A percentile compares a stretch with the other conserved stretches of the same genome.
Conservation (phyloP, 2,888 invertebrate species). For the Coenonympha arcania region DNA sequence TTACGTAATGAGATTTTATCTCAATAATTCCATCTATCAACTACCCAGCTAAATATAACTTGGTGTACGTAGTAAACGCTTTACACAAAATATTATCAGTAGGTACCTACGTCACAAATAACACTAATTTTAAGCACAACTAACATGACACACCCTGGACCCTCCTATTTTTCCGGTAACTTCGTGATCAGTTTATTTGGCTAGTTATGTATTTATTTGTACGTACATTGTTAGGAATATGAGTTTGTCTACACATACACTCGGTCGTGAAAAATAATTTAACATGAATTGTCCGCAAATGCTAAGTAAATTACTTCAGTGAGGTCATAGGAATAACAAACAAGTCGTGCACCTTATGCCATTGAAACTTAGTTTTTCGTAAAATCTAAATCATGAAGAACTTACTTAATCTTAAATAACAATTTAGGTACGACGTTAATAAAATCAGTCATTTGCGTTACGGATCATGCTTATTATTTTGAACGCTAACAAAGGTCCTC, state of each 20-base stretch:
- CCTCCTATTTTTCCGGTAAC: constrained; percentile 12
- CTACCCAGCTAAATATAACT: not conserved
- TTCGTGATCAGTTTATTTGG: constrained; percentile 17
- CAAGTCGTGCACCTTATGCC: constrained; percentile 20
- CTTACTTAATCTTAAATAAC: no score
- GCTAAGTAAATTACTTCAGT: constrained; percentile 20
- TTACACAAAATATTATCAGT: constrained; percentile 1
- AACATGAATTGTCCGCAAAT: constrained; percentile 12
- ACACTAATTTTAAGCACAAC: constrained; percentile 4
- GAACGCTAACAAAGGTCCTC: no score
- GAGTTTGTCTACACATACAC: not conserved
- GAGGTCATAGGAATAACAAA: constrained; percentile 14
- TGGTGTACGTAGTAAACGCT: not conserved
- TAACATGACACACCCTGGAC: constrained; percentile 19
- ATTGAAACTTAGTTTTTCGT: constrained; percentile 13
- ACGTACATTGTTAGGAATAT: not conserved
- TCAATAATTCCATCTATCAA: not conserved
- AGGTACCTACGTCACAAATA: not conserved
- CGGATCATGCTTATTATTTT: no score
- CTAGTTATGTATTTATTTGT: constrained; percentile 17
- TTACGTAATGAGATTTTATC: constrained; percentile 1
- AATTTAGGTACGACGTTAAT: no score
- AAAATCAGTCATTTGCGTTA: no score
- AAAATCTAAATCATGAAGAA: constrained; percentile 9
- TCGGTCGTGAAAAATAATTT: constrained; percentile 19